Evolutionary conservation across 2,797 vertebrate genomes (phyloP).

Genomic region (Graptemys geographica): DNA sequence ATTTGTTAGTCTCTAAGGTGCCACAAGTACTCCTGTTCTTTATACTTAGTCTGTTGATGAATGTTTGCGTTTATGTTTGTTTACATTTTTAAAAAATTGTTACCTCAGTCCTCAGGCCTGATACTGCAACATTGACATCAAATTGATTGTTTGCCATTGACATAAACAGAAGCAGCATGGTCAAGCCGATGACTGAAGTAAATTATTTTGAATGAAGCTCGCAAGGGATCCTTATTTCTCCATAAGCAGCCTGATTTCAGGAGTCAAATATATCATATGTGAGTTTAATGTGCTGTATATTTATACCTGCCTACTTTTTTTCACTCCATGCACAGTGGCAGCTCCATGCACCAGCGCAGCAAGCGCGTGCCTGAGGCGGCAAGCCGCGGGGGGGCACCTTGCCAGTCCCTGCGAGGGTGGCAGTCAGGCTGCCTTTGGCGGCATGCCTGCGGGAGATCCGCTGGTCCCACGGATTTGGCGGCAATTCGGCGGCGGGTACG

Average conservation of each 20-base stretch:
- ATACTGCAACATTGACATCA: not conserved
- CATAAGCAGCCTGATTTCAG: not conserved
- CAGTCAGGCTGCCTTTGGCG: too few species aligned
- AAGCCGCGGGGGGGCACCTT: too few species aligned
- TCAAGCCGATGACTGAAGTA: not conserved
- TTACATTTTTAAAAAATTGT: not conserved
- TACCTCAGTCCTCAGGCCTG: not conserved
- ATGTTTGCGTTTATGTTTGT: fast-evolving
- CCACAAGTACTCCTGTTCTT: too few species aligned
- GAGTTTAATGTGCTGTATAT: not conserved
- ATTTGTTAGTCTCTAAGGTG: too few species aligned
- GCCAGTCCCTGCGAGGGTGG: too few species aligned
- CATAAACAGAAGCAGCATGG: not conserved
- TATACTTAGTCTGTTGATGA: fast-evolving
- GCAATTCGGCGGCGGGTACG: too few species aligned
- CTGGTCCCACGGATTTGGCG: too few species aligned
- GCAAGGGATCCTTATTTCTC: not conserved
- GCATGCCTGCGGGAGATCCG: too few species aligned
- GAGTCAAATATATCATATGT: not conserved
- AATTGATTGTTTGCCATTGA: not conserved
- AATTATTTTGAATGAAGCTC: not conserved
- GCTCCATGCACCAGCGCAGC: too few species aligned
- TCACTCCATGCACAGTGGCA: too few species aligned
- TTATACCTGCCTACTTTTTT: too few species aligned
- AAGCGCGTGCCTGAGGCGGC: too few species aligned